Base-by-base conservation (phyloP, 2,888 invertebrate genomes). In the Tholera decimalis region DNA sequence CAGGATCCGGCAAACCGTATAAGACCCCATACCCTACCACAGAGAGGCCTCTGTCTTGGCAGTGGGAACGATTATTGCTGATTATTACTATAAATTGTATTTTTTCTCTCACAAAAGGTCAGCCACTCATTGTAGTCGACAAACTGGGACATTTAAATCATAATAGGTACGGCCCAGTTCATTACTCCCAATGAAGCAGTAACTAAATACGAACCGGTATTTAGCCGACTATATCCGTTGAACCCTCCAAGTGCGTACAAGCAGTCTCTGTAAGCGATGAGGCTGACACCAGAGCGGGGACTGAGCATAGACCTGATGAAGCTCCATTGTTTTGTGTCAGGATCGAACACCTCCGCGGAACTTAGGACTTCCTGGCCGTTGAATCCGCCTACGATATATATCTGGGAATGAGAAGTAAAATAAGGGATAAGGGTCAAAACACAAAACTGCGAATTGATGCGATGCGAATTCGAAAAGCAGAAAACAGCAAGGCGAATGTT, bases 231-330 rank as follows among this genome's bases (percentile, higher is more conserved):
- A 77, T 96, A 96, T 3, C 98, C 98, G 86, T 98, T 97, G 89
- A 98, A 98, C 1, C 98, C 98, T 0, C 98, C 98, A 2, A 98
- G 95, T 0, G 97, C 98, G 83, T 97, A 98, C 5, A 98, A 87
- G 43, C 96, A 96, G 75, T 97, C 96, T 37, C 96, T 92, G 85
- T 97, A 97, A 1, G 97, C 96, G 22, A 98, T 96, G 11, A 98
- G 93, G 55, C 97, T 97, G 54, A 98, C 97, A 0, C 98, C 98
- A 11, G 98, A 98, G 15, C 98, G 96, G 0, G 97, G 97, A 55
- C 96, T 96, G 18, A 95, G 91, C 98, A 98, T 97, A 11, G 96
- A 96, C 8, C 96, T 94, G 80, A 97, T 96, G 90, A 96, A 96
- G 66, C 96, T 97, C 98, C 98, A 98, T 84, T 97, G 97, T 81